phyloP scores from a whole-genome alignment of 2,888 invertebrate species.

The Laspeyria flexula region DNA sequence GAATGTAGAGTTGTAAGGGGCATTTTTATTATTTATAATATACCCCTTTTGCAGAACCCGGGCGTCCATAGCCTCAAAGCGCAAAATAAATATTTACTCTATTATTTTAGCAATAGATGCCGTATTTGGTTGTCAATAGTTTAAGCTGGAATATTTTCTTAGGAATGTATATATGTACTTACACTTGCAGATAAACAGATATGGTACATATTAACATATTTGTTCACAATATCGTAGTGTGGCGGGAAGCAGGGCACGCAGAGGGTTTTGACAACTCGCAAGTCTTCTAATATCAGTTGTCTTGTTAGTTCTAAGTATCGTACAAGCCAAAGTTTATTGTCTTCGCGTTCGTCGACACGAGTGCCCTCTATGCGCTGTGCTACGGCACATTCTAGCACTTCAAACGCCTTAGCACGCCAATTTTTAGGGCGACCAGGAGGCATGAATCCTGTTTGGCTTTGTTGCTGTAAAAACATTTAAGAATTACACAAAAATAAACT shows the following conservation, averaged over 20 bases:
- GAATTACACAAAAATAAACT: neutral
- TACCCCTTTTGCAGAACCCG: too few species aligned
- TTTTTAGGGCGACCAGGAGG: slow-evolving; percentile 97
- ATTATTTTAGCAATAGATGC: too few species aligned
- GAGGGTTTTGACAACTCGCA: slow-evolving; percentile 95
- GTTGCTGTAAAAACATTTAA: slow-evolving; percentile 80
- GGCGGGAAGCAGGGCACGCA: slow-evolving; percentile 98
- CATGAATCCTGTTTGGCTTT: slow-evolving; percentile 94
- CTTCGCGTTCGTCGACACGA: slow-evolving; percentile 95
- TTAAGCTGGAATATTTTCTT: too few species aligned
- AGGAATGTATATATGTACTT: slow-evolving; percentile 64
- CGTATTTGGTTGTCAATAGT: too few species aligned
- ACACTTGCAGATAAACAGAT: slow-evolving; percentile 92
- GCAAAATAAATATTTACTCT: too few species aligned
- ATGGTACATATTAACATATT: slow-evolving; percentile 98
- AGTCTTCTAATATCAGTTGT: slow-evolving; percentile 95
- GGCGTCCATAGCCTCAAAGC: too few species aligned
- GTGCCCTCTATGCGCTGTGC: slow-evolving; percentile 96
- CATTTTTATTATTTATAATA: too few species aligned
- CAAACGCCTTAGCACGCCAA: slow-evolving; percentile 95
- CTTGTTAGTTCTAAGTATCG: slow-evolving; percentile 95
- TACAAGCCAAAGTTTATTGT: slow-evolving; percentile 98
- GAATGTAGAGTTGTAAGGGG: too few species aligned
- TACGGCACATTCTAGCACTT: slow-evolving; percentile 92
- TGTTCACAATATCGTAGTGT: slow-evolving; percentile 95